Base-by-base conservation (phyloP, 2,888 invertebrate genomes). In the Dicranocentrus wangi region DNA sequence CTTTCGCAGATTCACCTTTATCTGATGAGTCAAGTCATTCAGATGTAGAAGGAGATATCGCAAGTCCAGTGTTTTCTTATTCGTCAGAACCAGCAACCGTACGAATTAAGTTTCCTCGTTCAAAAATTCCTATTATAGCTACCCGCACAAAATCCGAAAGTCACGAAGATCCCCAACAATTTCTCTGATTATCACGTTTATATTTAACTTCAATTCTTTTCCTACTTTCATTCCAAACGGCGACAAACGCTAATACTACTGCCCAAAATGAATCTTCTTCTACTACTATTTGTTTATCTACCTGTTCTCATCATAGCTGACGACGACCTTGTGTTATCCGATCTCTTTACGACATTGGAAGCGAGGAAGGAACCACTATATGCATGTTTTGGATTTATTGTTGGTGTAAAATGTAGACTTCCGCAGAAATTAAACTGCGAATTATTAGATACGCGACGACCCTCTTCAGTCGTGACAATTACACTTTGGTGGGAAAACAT, bases 401-500 rank as follows among this genome's bases (percentile, higher is more conserved):
- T 53, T 32, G 69, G 69, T 10, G 27, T 69, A 15, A 69, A 69
- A 23, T 69, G 28, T 10, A 25, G 69, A 32, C 27, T 69, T 3
- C 69, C 55, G 3, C 7, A 7, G 7, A 53, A 69, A 17, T 8
- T 69, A 19, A 8, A 7, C 1, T 69, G 69, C 21, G 69, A 32
- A 1, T 53, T 69, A 13, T n/a, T 53, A 28, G 69, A 69, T 32
- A 17, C 69, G 27, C 23, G 1, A 3, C 51, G 47, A 21, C 27
- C 27, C 3, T 69, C 55, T 17, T 3, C 25, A 32, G 17, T 69
- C 5, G 47, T 68, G 1, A 68, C 51, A 27, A 32, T 71, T n/a
- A 71, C 55, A 10, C 19, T 71, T n/a, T 71, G 71, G 71, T 71
- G 47, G 60, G 43, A 71, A 23, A 13, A 2, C 10, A 42, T 71